Evolutionary conservation across 2,888 invertebrate genomes (phyloP).

Genomic region (Ormyrus thymus): DNA sequence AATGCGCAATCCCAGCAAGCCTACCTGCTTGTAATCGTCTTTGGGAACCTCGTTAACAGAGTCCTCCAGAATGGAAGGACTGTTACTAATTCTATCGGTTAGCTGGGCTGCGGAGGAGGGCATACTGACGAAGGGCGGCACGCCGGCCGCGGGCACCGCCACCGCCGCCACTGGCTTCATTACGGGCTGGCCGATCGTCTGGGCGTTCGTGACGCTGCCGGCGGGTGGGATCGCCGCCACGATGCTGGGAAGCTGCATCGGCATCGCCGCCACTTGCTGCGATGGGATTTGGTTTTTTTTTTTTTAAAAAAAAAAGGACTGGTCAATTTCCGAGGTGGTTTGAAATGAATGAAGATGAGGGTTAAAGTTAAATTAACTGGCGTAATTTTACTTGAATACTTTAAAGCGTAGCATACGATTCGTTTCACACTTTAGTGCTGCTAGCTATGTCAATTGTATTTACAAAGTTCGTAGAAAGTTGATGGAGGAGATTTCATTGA

Average conservation of each 20-base stretch:
- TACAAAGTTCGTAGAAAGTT: no score
- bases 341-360: no score
- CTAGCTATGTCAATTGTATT: no score
- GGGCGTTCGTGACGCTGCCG: constrained; percentile 57
- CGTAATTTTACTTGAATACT: no score
- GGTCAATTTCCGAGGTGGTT: no score
- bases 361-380: no score
- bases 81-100: constrained; percentile 70
- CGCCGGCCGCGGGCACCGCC: constrained; percentile 53
- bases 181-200: constrained; percentile 40
- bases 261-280: constrained; percentile 20
- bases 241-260: constrained; percentile 59
- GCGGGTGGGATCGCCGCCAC: constrained; percentile 64
- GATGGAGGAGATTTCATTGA: no score
- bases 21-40: constrained; percentile 68
- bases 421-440: no score
- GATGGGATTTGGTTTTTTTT: no score
- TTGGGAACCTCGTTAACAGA: constrained; percentile 70
- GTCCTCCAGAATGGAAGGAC: constrained; percentile 66
- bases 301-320: no score
- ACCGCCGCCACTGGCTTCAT: constrained; percentile 57
- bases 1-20: no score
- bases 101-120: constrained; percentile 69
- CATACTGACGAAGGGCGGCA: constrained; percentile 72
- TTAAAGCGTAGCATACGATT: no score